phyloP scores from a whole-genome alignment of 2,888 invertebrate species.

The Lycia hirtaria region DNA sequence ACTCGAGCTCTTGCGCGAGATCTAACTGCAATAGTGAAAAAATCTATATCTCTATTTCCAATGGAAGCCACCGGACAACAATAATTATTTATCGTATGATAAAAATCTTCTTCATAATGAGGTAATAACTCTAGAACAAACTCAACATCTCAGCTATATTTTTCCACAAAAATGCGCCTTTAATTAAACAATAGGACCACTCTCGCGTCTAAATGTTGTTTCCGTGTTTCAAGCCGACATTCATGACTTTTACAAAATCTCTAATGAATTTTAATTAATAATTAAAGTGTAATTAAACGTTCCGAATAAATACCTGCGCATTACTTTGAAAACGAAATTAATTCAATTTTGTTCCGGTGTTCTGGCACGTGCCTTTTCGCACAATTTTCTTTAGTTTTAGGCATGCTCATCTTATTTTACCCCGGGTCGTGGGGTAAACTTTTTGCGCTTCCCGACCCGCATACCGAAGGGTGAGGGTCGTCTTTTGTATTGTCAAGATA shows the following conservation, averaged over 20 bases:
- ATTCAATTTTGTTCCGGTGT: conserved; percentile 38
- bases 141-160: background rate
- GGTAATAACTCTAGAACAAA: no score
- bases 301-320: conserved; percentile 19
- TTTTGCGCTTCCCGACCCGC: conserved; percentile 4
- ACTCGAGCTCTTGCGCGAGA: no score
- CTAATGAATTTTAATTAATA: conserved; percentile 21
- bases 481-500: conserved; percentile 8
- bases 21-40: no score
- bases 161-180: background rate
- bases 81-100: no score
- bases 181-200: background rate
- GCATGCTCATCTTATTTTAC: conserved; percentile 20
- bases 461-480: conserved; percentile 7
- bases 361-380: conserved; percentile 29
- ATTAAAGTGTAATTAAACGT: conserved; percentile 19
- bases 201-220: background rate
- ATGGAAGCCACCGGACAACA: no score
- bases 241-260: conserved; percentile 1
- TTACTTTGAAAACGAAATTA: conserved; percentile 34
- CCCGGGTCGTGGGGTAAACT: conserved; percentile 1
- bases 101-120: no score
- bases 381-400: conserved; percentile 27
- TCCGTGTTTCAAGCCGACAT: background rate
- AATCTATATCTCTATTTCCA: no score